Base-by-base conservation (phyloP, 2,888 invertebrate genomes). In the Metallyticus violacea region DNA sequence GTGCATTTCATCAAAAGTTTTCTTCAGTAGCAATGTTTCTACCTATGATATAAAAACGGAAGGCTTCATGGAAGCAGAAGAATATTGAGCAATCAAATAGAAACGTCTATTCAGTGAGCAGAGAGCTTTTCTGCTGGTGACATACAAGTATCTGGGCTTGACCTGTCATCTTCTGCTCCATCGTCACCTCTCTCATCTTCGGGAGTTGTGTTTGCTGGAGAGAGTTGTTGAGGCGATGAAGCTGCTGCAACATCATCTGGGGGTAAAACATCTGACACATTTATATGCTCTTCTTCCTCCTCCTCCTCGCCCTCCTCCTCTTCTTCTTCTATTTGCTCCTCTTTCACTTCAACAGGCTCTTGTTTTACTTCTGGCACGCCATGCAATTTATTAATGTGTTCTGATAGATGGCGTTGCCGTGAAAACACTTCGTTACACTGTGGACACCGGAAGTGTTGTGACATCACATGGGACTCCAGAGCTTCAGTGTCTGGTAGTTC, bases 401-500 rank as follows among this genome's bases (percentile, higher is more conserved):
- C 90, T 30, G 87, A 88, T 6, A 89, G 88, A 80, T 89, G 90
- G 81, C 89, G 88, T 78, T 89, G 89, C 76, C 89, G 89, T 7
- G 89, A 89, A 81, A 88, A 89, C 30, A 86, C 83, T 79, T 88
- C 87, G n/a, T 85, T 84, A 79, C 89, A 89, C 9, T 88, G 85
- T 29, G 85, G 80, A 79, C 89, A 89, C 6, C 87, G 78, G 79
- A 88, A 87, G 25, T 88, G 88, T 82, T 91, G 91, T 1, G 90
- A 89, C 87, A 90, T 90, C 87, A 90, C 88, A 84, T 91, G 90
- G n/a, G 90, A 89, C 85, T 90, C 90, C 7, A 90, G 89, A 77
- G 90, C 91, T 84, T 91, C 91, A 83, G 90, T 90, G 6, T 90
- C 90, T 88, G 90, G 87, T 88, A 90, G 90, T 79, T 88, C 88